Percentiles rank a stretch among this genome's conserved stretches.
Evolutionary conservation across 2,797 vertebrate species (phyloP).

Genomic region (Rhynchotus rufescens): DNA sequence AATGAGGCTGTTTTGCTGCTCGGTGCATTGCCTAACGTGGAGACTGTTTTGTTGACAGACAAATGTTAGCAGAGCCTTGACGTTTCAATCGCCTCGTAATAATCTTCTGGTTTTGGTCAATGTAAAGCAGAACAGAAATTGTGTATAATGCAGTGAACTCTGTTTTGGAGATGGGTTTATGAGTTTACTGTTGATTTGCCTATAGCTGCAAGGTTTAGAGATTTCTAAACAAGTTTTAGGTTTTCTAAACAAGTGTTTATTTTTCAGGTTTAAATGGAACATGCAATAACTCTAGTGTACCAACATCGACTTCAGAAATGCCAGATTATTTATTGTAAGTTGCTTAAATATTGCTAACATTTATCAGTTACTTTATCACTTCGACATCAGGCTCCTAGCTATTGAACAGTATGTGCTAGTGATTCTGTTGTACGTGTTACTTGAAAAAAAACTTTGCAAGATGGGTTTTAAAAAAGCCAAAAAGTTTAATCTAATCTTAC

Average conservation of each 20-base stretch:
- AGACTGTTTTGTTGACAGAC: background rate
- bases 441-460: background rate
- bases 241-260: background rate
- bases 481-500: background rate
- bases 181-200: background rate
- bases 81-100: background rate
- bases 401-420: background rate
- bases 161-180: fast-evolving
- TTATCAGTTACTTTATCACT: background rate
- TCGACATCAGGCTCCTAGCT: background rate
- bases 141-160: background rate
- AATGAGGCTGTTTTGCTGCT: background rate
- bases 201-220: background rate
- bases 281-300: conserved; percentile 88
- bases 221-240: background rate
- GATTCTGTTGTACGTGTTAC: background rate
- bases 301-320: conserved; percentile 89
- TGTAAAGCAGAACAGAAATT: background rate
- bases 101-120: background rate
- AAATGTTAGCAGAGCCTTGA: background rate
- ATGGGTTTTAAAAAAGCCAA: background rate
- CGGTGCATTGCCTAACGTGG: fast-evolving
- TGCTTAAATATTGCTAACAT: background rate
- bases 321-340: conserved; percentile 97
- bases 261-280: conserved; percentile 90